A percentile compares a stretch with the other conserved stretches of the same genome.
Evolutionary conservation across 64 coral and sea anemone species (phyloP).

Genomic region (Orbicella faveolata): DNA sequence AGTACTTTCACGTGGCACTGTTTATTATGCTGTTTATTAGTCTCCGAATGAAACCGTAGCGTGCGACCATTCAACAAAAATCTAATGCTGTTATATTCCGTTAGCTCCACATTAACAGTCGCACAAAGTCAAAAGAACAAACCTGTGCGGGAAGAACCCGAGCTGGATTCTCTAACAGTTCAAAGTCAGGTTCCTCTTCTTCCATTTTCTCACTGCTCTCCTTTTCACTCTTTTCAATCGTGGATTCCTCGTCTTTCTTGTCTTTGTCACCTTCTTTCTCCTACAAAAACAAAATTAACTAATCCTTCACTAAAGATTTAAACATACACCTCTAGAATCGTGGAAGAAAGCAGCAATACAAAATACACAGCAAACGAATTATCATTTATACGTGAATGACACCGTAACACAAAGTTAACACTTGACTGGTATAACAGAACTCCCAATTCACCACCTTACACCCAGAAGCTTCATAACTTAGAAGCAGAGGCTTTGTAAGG

Average conservation of each 20-base stretch:
- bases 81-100: no score
- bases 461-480: no score
- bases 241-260: slow-evolving; percentile 78
- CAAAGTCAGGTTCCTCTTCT: slow-evolving; percentile 85
- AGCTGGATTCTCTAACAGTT: slow-evolving; percentile 93
- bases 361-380: no score
- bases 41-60: neutral
- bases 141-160: slow-evolving; percentile 91
- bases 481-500: no score
- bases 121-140: neutral
- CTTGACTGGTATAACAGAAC: no score
- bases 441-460: no score
- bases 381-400: no score
- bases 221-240: slow-evolving; percentile 92
- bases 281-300: neutral
- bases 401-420: no score
- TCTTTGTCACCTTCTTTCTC: slow-evolving; percentile 45
- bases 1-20: neutral
- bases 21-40: neutral
- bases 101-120: no score
- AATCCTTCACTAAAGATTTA: no score
- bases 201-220: slow-evolving; percentile 86
- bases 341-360: no score
- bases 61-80: neutral
- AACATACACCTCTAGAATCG: no score